Conservation (phyloP, 2,113 vertebrate genomes). For the Pterocles gutturalis region DNA sequence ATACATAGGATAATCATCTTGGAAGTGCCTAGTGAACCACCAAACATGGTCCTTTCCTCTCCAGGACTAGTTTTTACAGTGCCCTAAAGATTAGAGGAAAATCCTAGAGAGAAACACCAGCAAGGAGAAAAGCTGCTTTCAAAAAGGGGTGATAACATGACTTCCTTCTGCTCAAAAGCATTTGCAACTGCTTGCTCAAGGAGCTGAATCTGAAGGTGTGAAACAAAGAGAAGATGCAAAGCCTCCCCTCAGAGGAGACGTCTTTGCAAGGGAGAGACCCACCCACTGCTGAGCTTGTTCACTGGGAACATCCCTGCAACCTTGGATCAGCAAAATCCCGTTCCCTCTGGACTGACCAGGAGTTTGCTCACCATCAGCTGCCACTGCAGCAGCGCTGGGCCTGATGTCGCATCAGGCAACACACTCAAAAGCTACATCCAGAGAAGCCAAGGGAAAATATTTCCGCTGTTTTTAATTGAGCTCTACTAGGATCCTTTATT, state of each 20-base stretch:
- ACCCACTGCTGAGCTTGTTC: background rate
- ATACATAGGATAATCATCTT: background rate
- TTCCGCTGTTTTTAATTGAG: accelerated
- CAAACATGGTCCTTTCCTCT: background rate
- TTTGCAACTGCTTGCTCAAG: background rate
- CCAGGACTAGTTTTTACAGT: background rate
- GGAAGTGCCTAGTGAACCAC: background rate
- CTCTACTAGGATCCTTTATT: background rate
- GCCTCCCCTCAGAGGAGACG: background rate
- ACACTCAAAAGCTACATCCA: background rate
- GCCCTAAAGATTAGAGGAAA: background rate
- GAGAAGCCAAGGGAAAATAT: background rate
- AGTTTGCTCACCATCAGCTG: background rate
- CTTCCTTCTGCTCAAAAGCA: background rate
- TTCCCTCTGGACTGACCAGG: background rate
- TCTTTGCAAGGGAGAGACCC: background rate
- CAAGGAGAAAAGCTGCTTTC: background rate
- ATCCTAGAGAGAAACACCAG: background rate
- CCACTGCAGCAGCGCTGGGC: background rate
- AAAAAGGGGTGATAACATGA: accelerated
- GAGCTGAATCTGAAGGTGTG: background rate
- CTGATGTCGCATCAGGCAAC: background rate
- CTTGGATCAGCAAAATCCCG: accelerated
- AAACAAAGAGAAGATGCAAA: background rate
- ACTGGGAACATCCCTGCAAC: background rate